phyloP scores from a whole-genome alignment of 2,888 invertebrate species.

The Branchipolynoe longqiensis region DNA sequence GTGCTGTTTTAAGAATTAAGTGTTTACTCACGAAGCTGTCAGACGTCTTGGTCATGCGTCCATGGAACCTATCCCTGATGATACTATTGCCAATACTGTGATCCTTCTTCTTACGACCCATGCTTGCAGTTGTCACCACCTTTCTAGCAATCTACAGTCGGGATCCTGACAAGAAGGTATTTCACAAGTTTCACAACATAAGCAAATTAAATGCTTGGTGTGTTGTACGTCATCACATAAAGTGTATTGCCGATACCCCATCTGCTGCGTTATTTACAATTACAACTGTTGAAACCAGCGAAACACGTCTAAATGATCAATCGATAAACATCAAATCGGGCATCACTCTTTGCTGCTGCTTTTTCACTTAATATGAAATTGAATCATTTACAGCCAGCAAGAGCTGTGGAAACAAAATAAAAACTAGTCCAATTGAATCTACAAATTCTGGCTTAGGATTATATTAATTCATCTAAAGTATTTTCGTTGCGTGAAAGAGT shows the following conservation, averaged over 20 bases:
- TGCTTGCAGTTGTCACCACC: conserved; percentile 59
- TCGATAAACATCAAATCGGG: too few species aligned
- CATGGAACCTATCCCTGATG: conserved; percentile 77
- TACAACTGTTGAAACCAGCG: too few species aligned
- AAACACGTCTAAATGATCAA: too few species aligned
- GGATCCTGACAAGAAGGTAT: neutral
- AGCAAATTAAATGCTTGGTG: neutral
- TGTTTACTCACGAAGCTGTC: conserved; percentile 69
- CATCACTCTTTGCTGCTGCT: too few species aligned
- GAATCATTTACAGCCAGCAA: too few species aligned
- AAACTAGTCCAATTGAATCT: too few species aligned
- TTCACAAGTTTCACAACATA: neutral
- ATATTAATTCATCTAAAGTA: neutral
- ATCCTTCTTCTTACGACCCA: conserved; percentile 74
- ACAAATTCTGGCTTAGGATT: too few species aligned
- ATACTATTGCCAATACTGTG: conserved; percentile 72
- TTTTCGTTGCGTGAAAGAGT: neutral
- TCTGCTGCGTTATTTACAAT: too few species aligned
- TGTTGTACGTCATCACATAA: neutral
- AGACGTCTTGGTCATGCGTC: conserved; percentile 63
- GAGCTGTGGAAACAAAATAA: too few species aligned
- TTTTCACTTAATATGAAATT: too few species aligned
- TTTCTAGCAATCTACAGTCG: neutral
- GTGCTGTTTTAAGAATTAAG: too few species aligned
- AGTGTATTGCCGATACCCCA: too few species aligned